Evolutionary conservation across 2,113 vertebrate species (phyloP).

Genomic region (Fulica atra): DNA sequence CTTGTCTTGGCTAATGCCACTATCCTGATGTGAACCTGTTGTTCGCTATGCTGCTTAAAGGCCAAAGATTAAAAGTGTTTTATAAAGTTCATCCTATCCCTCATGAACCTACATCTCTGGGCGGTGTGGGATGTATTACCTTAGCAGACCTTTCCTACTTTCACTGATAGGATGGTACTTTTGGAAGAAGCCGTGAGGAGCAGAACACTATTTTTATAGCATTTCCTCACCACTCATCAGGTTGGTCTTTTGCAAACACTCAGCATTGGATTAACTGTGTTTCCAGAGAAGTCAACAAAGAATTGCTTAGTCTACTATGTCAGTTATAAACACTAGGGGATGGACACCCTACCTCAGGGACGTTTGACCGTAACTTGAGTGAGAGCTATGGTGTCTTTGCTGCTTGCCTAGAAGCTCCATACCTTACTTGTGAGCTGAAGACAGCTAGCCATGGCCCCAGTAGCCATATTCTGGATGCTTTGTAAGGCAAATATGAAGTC

Average conservation of each 20-base stretch:
- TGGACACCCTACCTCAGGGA: accelerated
- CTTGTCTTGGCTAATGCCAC: slow-evolving; percentile 48
- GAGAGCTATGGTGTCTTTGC: accelerated
- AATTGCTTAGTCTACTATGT: not conserved
- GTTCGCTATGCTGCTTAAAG: slow-evolving; percentile 51
- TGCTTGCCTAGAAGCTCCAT: not conserved
- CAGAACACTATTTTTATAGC: slow-evolving; percentile 22
- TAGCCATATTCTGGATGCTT: not conserved
- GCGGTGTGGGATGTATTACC: not conserved
- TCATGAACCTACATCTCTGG: not conserved
- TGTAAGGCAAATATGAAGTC: not conserved
- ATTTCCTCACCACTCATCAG: not conserved
- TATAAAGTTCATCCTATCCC: slow-evolving; percentile 50
- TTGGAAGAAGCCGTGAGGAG: slow-evolving; percentile 16
- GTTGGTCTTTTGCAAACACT: slow-evolving; percentile 3
- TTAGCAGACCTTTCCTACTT: slow-evolving; percentile 25
- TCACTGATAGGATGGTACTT: slow-evolving; percentile 23
- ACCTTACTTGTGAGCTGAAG: not conserved
- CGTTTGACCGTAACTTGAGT: accelerated
- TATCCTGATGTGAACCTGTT: slow-evolving; percentile 67
- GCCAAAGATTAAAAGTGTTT: slow-evolving; percentile 63
- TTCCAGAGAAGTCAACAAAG: not conserved
- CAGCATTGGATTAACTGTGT: not conserved
- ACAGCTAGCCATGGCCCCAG: not conserved
- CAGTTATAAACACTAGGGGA: not conserved